Evolutionary conservation across 2,888 invertebrate species (phyloP), one percentile per base, ranked within the genome.

Genomic region (Mechanitis messenoides): DNA sequence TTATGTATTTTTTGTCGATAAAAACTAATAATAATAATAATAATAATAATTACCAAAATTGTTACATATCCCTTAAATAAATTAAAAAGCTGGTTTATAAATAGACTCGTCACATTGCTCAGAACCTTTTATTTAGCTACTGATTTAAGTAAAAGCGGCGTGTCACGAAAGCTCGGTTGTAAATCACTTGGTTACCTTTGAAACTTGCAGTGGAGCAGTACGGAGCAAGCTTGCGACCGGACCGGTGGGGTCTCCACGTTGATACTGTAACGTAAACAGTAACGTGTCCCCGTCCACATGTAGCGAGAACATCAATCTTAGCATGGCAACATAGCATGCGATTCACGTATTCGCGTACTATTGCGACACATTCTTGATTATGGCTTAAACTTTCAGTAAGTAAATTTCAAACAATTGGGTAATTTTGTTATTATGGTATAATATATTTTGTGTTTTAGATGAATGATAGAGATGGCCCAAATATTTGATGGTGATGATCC

Each of bases 401-500:
- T 55, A 33, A 55, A n/a, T 50, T 55, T 50, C 2, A 46, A 38
- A 47, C 31, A 42, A 31, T 56, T 50, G 57, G 33, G 20, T 20
- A 9, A 33, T n/a, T 12, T 12, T 55, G 4, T 55, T 45, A 38
- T 50, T 6, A 6, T 35, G 35, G 38, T 59, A 6, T 20, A 6
- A 11, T 9, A 58, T 7, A 4, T 42, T 50, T 1, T 9, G 7
- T 31, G 2, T 31, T n/a, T 7, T 7, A 9, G 6, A 5, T 11
- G 31, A 11, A 31, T 50, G 28, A 7, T 50, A 31, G 50, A 6
- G 58, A 91, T 91, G 91, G 86, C 86, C 68, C 79, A 78, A 65
- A 72, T 74, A 60, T 75, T 75, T 76, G 91, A 84, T 75, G 87
- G 78, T 78, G 93, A 93, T 72, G 94, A 93, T 63, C 94, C 94